A percentile compares a stretch with the other conserved stretches of the same genome.
phyloP scores from a whole-genome alignment of 2,113 vertebrate species.

The Chionis minor region DNA sequence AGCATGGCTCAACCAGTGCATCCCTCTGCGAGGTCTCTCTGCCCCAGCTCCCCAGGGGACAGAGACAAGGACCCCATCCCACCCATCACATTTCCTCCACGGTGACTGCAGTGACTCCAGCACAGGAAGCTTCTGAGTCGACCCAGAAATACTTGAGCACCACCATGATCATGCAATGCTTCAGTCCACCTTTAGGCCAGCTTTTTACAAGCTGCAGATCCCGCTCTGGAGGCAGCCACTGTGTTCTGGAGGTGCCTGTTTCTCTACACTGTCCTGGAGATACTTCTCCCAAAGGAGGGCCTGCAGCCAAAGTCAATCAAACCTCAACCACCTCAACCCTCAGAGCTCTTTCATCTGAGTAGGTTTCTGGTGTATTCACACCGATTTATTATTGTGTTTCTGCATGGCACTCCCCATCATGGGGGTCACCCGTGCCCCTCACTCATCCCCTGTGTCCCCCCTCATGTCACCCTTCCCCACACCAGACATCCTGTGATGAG shows the following conservation, averaged over 20 bases:
- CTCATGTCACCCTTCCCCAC: not conserved
- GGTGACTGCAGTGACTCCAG: fast-evolving
- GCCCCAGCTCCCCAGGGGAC: not conserved
- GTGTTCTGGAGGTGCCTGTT: not conserved
- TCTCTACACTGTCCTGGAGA: not conserved
- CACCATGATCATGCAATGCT: not conserved
- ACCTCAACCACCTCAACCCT: not conserved
- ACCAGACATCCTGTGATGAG: not conserved
- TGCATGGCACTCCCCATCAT: not conserved
- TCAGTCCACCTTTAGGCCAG: not conserved
- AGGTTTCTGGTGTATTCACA: not conserved
- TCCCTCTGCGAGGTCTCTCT: not conserved
- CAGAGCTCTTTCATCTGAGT: not conserved
- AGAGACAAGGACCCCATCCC: not conserved
- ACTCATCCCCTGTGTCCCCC: not conserved
- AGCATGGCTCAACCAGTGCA: not conserved
- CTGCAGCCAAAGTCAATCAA: not conserved
- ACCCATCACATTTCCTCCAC: not conserved
- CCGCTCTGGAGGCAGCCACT: not conserved
- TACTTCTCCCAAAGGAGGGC: not conserved
- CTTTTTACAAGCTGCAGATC: not conserved
- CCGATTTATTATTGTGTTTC: not conserved
- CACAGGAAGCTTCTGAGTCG: not conserved
- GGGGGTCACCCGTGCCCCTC: fast-evolving
- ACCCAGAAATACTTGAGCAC: not conserved